Percentiles rank a stretch among this genome's conserved stretches.
phyloP scores from a whole-genome alignment of 2,888 invertebrate species.

The Ectemnius cavifrons region DNA sequence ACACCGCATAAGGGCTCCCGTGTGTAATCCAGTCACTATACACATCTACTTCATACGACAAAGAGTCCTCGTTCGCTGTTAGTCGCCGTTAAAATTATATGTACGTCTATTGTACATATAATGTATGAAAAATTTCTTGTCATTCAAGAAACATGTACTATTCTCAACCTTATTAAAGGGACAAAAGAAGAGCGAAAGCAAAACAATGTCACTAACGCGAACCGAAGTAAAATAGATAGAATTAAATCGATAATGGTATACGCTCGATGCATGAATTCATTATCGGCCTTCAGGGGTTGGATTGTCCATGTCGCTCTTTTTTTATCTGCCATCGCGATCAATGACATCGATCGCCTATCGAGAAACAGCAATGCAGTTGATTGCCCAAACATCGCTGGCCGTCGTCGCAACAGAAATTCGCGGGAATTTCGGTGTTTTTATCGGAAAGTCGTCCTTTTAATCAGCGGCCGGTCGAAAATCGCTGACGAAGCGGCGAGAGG shows the following conservation, averaged over 20 bases:
- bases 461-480: conserved; percentile 57
- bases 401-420: conserved; percentile 51
- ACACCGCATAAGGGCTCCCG: no score
- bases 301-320: conserved; percentile 21
- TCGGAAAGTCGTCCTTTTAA: conserved; percentile 60
- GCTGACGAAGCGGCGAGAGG: conserved; percentile 57
- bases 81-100: no score
- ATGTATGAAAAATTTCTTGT: no score
- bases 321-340: conserved; percentile 29
- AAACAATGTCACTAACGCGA: background rate
- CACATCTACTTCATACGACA: no score
- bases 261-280: conserved; percentile 42
- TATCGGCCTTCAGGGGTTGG: conserved; percentile 3
- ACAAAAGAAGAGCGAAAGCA: no score
- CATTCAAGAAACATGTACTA: no score
- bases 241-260: conserved; percentile 36
- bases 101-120: no score
- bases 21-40: no score
- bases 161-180: no score
- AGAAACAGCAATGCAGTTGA: conserved; percentile 56
- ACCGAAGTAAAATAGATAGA: background rate
- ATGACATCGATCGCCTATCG: conserved; percentile 54
- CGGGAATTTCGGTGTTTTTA: conserved; percentile 58
- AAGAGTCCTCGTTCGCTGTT: no score
- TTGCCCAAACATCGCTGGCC: conserved; percentile 57